These are phyloP conservation scores for Phytoseiulus persimilis DNA, from an alignment of 2,888 invertebrate genomes.

Conservation along the genomic window DNA sequence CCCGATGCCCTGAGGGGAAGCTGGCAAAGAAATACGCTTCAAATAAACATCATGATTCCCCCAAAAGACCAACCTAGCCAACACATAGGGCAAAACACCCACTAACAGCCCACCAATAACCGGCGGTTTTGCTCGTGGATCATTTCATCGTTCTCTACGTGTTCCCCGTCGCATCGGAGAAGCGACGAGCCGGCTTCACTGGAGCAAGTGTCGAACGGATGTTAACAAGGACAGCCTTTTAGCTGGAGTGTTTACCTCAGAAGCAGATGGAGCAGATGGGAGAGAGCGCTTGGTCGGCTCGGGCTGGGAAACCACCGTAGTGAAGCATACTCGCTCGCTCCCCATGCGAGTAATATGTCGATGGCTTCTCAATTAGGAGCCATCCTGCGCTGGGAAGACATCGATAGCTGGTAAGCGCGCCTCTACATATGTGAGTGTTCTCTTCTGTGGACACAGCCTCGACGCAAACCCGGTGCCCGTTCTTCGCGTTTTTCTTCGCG, in stretches of 20 bases:
- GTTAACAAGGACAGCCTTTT: conserved; percentile 5
- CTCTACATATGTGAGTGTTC: background rate
- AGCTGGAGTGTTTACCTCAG: background rate
- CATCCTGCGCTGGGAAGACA: background rate
- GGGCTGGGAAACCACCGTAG: background rate
- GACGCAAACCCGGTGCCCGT: background rate
- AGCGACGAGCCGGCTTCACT: background rate
- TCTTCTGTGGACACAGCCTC: background rate
- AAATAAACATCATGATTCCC: background rate
- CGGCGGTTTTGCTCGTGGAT: background rate
- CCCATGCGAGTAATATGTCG: background rate
- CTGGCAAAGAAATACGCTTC: background rate
- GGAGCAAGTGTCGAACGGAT: background rate
- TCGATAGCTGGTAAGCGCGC: background rate
- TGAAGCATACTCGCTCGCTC: background rate
- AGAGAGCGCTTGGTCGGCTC: background rate
- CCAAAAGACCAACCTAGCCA: background rate
- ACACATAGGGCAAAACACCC: background rate
- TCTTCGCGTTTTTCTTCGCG: background rate
- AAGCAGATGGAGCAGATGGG: conserved; percentile 5
- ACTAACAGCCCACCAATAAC: background rate
- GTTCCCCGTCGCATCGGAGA: background rate
- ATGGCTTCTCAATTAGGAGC: background rate
- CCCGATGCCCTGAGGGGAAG: background rate
- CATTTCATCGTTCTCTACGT: background rate